Evolutionary conservation across 2,888 invertebrate genomes (phyloP), one percentile per base, ranked within the genome.

Genomic region (Sycophila texana): DNA sequence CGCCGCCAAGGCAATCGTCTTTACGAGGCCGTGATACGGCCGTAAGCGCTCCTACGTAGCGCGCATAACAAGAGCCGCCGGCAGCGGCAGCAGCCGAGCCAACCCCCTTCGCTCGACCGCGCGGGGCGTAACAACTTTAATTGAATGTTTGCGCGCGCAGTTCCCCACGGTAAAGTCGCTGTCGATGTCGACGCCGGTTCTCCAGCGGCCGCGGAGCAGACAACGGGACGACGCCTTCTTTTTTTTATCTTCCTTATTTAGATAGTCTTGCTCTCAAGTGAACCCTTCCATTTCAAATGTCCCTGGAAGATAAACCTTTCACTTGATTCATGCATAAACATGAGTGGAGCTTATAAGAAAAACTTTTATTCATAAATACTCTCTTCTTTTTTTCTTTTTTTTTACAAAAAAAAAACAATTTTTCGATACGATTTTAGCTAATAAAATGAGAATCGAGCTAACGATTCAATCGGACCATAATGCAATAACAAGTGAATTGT

Each of bases 21-120:
- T 89, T 89, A 89, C 86, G 89, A 88, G 85, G 83, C 86, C 83
- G 86, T 85, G 85, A 82, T 82, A 78, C 80, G 71, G 77, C 79
- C 74, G 72, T 79, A 77, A 81, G 81, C 61, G 80, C 65, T 79
- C 51, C 82, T 83, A 85, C 84, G 84, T 83, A 80, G 74, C 82
- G 78, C 73, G 85, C 83, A 84, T 81, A 79, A 81, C 79, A 81
- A 81, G 75, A 74, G 60, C 14, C 63, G 39, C 0, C 57, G 16
- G 2, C 10, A n/a, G 39, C 51, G 63, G 20, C 14, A 58, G 49
- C 55, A 30, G 61, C 7, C 16, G 26, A 66, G 65, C 61, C 81
- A 83, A 83, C 82, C 81, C 82, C 81, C 79, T 84, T 22, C 72
- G 30, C 72, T 10, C 4, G n/a, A 26, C 18, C 68, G 74, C 68